These are phyloP conservation scores for Xylocopa sonorina DNA, from an alignment of 1,140 invertebrate genomes.

Conservation along the genomic window DNA sequence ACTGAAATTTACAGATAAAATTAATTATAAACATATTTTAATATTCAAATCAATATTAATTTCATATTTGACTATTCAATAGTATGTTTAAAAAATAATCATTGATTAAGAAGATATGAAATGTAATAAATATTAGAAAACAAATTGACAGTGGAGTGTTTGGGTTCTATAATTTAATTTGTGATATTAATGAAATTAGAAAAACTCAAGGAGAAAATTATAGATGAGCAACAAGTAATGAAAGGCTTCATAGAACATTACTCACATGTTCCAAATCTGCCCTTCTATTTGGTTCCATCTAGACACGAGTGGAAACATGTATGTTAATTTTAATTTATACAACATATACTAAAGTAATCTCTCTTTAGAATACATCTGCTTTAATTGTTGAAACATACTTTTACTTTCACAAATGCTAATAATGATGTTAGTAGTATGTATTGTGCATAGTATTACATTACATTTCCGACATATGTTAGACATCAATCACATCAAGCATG, in stretches of 20 bases:
- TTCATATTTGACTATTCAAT: not conserved
- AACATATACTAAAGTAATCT: constrained; percentile 48
- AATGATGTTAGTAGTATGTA: not conserved
- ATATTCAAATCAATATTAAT: no score
- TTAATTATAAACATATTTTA: not conserved
- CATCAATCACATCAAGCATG: not conserved
- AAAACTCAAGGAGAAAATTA: constrained; percentile 51
- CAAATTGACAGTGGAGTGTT: not conserved
- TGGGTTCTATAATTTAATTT: constrained; percentile 24
- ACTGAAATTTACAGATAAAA: not conserved
- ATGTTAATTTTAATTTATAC: constrained; percentile 62
- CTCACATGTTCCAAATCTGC: constrained; percentile 89
- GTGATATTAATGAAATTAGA: constrained; percentile 31
- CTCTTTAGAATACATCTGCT: constrained; percentile 26
- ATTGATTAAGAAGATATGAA: constrained; percentile 37
- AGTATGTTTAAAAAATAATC: constrained; percentile 6
- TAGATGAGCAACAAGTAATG: constrained; percentile 42
- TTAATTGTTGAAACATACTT: constrained; percentile 8
- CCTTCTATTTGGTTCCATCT: constrained; percentile 90
- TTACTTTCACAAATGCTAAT: constrained; percentile 26
- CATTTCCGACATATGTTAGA: not conserved
- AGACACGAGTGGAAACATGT: constrained; percentile 73
- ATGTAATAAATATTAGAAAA: constrained; percentile 29
- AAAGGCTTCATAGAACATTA: constrained; percentile 75
- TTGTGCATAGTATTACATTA: constrained; percentile 1